Conservation (phyloP, 1,140 invertebrate species). For the Bombus fervidus region DNA sequence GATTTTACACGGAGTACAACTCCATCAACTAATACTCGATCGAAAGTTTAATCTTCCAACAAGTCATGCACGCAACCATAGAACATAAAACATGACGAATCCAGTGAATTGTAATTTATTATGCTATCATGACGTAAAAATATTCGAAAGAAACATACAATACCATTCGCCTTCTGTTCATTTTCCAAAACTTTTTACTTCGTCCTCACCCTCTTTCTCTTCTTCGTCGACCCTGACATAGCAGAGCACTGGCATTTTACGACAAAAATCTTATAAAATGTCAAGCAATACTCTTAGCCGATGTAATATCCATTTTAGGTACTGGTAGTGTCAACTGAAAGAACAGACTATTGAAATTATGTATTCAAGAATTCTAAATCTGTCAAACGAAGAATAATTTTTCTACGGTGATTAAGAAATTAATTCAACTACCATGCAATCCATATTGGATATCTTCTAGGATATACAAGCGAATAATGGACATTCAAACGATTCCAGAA, state of each 20-base stretch:
- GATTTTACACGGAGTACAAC: neutral
- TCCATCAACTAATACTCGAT: constrained; percentile 25
- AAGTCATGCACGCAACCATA: constrained; percentile 27
- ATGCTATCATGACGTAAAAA: neutral
- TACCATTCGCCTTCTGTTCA: neutral
- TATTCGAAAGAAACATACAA: neutral
- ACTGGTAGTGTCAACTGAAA: too few relatives aligned
- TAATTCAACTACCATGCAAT: neutral
- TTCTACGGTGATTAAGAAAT: neutral
- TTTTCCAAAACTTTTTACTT: constrained; percentile 21
- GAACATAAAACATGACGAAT: neutral
- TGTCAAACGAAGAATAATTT: neutral
- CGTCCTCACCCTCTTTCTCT: neutral
- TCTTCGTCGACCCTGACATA: constrained; percentile 1
- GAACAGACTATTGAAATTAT: neutral
- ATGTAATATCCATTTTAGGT: neutral
- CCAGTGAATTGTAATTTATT: constrained; percentile 25
- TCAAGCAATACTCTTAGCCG: constrained; percentile 3
- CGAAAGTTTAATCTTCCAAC: neutral
- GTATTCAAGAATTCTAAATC: neutral
- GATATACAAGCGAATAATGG: neutral
- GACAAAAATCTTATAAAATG: constrained; percentile 16
- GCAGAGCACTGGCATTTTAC: constrained; percentile 23
- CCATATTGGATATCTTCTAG: neutral
- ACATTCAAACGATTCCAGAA: neutral